Percentiles rank a stretch among this genome's conserved stretches.
phyloP scores from a whole-genome alignment of 2,113 vertebrate species.

The Stegostoma tigrinum region DNA sequence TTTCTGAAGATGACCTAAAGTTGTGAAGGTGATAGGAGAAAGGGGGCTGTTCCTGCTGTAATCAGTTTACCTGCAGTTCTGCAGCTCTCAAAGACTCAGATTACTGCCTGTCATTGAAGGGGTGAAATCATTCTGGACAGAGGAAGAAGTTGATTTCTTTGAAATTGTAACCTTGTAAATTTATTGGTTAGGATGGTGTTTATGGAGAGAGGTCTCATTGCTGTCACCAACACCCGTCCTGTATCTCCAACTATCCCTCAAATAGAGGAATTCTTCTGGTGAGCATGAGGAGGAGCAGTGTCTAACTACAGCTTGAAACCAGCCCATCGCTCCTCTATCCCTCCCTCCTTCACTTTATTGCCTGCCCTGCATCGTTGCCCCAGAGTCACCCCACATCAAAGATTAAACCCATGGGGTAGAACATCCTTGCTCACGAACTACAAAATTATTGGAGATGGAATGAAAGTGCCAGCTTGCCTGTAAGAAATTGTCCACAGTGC shows the following conservation, averaged over 20 bases:
- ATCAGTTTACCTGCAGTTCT: not conserved
- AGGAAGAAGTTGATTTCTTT: not conserved
- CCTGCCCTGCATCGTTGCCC: not conserved
- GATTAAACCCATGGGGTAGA: not conserved
- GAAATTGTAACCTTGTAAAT: not conserved
- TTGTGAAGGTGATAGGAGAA: not conserved
- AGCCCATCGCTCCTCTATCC: not conserved
- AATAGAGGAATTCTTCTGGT: not conserved
- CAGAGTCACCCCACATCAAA: no score
- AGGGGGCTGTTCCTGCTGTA: not conserved
- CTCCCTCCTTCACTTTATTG: not conserved
- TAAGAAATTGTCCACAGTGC: not conserved
- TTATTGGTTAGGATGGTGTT: not conserved
- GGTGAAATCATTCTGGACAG: not conserved
- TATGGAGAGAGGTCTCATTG: not conserved
- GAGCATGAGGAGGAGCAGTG: not conserved
- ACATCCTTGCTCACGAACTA: not conserved
- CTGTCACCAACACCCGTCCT: not conserved
- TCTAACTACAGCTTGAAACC: not conserved
- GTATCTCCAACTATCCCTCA: not conserved
- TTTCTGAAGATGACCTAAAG: conserved; percentile 9
- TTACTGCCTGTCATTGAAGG: not conserved
- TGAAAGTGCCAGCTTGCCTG: not conserved
- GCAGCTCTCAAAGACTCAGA: not conserved
- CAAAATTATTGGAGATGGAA: not conserved